These are phyloP conservation scores for Drosophila pseudoobscura DNA, from an alignment of 1,140 invertebrate species.

Conservation along the genomic window DNA sequence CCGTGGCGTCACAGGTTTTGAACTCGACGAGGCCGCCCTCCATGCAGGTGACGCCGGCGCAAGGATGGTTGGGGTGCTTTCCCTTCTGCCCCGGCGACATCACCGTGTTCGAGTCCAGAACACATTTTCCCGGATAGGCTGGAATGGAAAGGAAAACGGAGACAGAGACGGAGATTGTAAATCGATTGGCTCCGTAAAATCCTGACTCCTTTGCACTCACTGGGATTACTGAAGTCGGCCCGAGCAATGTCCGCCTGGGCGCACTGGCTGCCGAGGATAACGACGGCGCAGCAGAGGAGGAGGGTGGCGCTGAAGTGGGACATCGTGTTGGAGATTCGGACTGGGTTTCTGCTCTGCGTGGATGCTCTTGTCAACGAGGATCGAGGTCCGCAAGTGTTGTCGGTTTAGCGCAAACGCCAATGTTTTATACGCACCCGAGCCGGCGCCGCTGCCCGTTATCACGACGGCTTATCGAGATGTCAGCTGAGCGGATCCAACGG, in stretches of 20 bases:
- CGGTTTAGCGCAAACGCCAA: constrained; percentile 21
- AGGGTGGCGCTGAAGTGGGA: constrained; percentile 32
- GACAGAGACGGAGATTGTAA: no score
- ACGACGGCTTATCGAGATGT: constrained; percentile 60
- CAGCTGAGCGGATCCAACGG: constrained; percentile 19
- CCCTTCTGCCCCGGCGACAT: constrained; percentile 65
- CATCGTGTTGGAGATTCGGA: constrained; percentile 34
- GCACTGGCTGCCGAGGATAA: constrained; percentile 18
- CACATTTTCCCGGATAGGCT: constrained; percentile 76
- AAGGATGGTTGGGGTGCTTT: constrained; percentile 68
- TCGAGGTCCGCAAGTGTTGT: constrained; percentile 57
- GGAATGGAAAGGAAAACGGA: not conserved
- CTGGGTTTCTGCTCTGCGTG: not conserved
- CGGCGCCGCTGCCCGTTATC: constrained; percentile 27
- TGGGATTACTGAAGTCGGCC: constrained; percentile 54
- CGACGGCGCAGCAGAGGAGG: constrained; percentile 28
- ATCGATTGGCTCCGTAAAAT: not conserved
- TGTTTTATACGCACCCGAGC: constrained; percentile 59
- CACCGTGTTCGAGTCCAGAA: constrained; percentile 44
- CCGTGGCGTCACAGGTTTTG: constrained; percentile 57
- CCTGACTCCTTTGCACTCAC: constrained; percentile 43
- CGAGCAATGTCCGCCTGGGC: constrained; percentile 53
- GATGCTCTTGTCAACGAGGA: constrained; percentile 26
- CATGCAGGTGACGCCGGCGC: constrained; percentile 63
- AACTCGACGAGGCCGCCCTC: constrained; percentile 52